Conservation (phyloP, 1,140 invertebrate genomes). For the Schlechtendalia chinensis region DNA sequence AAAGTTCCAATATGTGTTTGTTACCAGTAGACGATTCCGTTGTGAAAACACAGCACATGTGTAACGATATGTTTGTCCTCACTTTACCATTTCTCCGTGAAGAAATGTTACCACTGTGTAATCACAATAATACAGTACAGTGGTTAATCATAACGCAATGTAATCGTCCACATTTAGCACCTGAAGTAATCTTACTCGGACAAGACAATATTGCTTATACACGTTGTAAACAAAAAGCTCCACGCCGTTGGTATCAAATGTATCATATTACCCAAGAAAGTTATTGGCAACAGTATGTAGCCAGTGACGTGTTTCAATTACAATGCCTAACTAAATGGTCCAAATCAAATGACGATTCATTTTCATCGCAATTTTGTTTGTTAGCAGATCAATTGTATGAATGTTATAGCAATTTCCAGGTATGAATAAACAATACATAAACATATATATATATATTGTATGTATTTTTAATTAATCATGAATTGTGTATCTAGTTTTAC, state of each 20-base stretch:
- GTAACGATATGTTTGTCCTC: constrained; percentile 3
- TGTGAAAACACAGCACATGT: neutral
- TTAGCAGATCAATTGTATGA: constrained; percentile 30
- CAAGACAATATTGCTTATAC: neutral
- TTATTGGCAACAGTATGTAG: constrained; percentile 26
- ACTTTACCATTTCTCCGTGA: constrained; percentile 3
- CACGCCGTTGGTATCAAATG: neutral
- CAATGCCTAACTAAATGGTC: constrained; percentile 22
- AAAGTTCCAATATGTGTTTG: neutral
- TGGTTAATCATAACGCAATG: constrained; percentile 21
- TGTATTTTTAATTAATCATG: neutral
- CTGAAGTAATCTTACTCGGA: constrained; percentile 26
- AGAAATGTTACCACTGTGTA: neutral
- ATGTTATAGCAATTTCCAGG: constrained; percentile 23
- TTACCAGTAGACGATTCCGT: neutral
- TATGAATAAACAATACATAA: neutral
- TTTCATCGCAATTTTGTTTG: constrained; percentile 7
- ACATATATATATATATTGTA: neutral
- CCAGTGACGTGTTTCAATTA: neutral
- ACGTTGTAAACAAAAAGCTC: neutral
- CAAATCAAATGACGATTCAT: neutral
- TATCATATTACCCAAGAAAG: constrained; percentile 5
- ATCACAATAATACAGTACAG: neutral
- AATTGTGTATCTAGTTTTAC: neutral
- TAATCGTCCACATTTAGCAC: neutral